Evolutionary conservation across 2,797 vertebrate species (phyloP).

Genomic region (Myiothlypis coronata): DNA sequence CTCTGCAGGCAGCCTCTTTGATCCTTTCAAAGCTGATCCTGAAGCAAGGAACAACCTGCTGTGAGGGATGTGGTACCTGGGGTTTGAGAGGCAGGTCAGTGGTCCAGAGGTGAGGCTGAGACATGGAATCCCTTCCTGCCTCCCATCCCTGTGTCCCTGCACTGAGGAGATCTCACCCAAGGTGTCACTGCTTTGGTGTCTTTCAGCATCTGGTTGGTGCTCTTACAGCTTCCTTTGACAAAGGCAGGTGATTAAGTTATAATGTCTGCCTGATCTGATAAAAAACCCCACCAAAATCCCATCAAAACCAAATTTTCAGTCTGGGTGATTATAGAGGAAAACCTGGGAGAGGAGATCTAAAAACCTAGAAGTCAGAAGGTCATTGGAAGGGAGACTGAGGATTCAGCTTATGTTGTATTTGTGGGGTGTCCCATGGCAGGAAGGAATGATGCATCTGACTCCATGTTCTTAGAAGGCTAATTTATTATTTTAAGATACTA

Average conservation of each 20-base stretch:
- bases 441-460: neutral
- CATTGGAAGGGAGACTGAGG: neutral
- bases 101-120: neutral
- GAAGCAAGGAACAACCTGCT: neutral
- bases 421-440: neutral
- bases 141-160: neutral
- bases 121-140: rapidly evolving
- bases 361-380: neutral
- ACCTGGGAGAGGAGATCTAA: neutral
- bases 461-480: neutral
- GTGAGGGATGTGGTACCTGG: neutral
- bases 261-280: too few species aligned
- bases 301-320: neutral
- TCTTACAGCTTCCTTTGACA: neutral
- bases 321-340: neutral
- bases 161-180: neutral
- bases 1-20: neutral
- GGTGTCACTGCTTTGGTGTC: neutral
- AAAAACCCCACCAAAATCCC: neutral
- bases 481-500: neutral
- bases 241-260: neutral
- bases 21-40: neutral
- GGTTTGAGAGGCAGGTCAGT: neutral
- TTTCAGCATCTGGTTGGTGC: neutral
- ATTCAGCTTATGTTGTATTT: neutral